Evolutionary conservation across 2,888 invertebrate genomes (phyloP), one percentile per base, ranked within the genome.

Genomic region (Baccha elongata): DNA sequence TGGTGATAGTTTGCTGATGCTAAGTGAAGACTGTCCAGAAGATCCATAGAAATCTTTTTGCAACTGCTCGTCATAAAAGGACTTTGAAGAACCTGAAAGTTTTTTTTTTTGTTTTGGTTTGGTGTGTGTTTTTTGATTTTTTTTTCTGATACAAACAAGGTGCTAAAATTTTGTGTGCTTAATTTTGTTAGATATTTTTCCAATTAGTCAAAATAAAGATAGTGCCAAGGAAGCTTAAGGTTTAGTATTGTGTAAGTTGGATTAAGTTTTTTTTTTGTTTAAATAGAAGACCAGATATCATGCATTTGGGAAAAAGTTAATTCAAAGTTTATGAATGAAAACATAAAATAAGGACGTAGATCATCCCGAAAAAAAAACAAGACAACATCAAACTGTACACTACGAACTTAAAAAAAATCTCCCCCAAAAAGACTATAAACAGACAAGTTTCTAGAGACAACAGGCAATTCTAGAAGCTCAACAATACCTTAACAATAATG

Each of bases 21-120:
- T 65, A 13, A 76, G 23, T 15, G 81, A 17, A 1, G 72, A 62
- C 26, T 37, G 13, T 68, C 76, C 74, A 50, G 58, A 58, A 10
- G 62, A 15, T 60, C 80, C 83, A 29, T 78, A 83, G 50, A 83
- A 83, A 37, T 83, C 83, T 17, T 83, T 78, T 50, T 83, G 62
- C 64, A 83, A 67, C 52, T 83, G 83, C 23, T 78, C 78, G 26
- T 83, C 83, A 42, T 83, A 83, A 53, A 23, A 40, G 17, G 83
- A 78, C 10, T 50, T 72, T 37, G 67, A 55, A 32, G 78, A 17
- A 83, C 83, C 83, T 83, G 83, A 72, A 83, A 83, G 64, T 62
- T 83, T 64, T 81, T 69, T 50, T 52, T 68, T 62, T 68, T 73
- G 62, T 76, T 64, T 78, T 72, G 72, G 53, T 78, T 62, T 78